Evolutionary conservation across 1,140 invertebrate genomes (phyloP).

Genomic region (Zeugodacus cucurbitae): DNA sequence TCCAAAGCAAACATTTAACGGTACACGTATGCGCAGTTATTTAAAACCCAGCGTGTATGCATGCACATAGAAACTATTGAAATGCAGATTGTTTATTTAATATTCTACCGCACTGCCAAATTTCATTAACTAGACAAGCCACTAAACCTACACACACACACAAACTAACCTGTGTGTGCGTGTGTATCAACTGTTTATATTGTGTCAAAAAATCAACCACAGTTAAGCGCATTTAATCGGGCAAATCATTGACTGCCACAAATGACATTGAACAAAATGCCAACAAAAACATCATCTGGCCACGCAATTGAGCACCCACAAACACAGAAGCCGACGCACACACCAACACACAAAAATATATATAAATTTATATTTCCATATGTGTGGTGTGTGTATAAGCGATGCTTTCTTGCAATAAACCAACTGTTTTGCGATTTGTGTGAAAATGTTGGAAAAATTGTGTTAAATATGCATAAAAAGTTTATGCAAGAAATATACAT

Average conservation of each 20-base stretch:
- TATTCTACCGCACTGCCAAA: background rate
- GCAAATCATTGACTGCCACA: slow-evolving; percentile 20
- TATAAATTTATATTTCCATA: background rate
- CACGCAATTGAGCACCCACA: background rate
- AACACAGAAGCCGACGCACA: background rate
- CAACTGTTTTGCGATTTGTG: background rate
- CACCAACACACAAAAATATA: background rate
- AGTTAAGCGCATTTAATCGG: slow-evolving; percentile 14
- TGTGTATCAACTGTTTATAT: background rate
- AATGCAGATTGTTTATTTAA: background rate
- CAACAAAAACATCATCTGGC: background rate
- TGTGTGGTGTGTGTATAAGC: background rate
- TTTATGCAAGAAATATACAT: background rate
- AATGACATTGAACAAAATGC: background rate
- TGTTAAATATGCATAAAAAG: slow-evolving; percentile 11
- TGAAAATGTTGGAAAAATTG: background rate
- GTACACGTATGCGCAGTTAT: background rate
- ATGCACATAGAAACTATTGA: too few relatives aligned
- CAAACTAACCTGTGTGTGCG: background rate
- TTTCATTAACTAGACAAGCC: background rate
- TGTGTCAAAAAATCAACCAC: slow-evolving; percentile 5
- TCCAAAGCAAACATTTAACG: background rate
- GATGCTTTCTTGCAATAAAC: background rate
- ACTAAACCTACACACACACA: background rate
- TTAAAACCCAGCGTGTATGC: background rate